Base-by-base conservation (phyloP, 1,140 invertebrate species). In the Heterodera schachtii region DNA sequence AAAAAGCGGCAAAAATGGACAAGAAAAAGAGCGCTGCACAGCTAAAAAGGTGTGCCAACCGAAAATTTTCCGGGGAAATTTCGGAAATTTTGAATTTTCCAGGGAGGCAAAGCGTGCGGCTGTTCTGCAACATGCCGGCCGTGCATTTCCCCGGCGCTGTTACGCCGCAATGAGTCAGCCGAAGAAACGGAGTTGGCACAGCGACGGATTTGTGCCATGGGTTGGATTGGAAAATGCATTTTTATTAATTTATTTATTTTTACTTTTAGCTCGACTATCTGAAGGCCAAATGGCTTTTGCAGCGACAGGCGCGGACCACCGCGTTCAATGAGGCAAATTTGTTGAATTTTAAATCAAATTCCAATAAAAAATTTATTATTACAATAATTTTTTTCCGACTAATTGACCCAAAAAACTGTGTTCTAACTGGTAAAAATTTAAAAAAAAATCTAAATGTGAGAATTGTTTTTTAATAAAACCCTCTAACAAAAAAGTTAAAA, bases 241-340 rank as follows among this genome's bases (percentile, higher is more conserved):
- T 31, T 31, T 78, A 19, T 78, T 64, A 57, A 70, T 77, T 66
- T 78, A 47, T 5, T 6, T 3, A n/a, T 66, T 52, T 41, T 57
- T 19, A 8, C 13, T 46, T 81, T 85, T 84, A 87, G 86, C 64
- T 88, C 9, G 71, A n/a, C 75, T 86, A 46, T 81, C 44, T 88
- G n/a, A 85, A 86, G 66, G 31, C 81, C 13, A 66, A 81, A 41
- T 87, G 85, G 84, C 66, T 44, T 64, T n/a, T 69, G 52, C 82
- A 85, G 49, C 71, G 78, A 19, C 71, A 83, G 21, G 70, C 78
- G 69, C 66, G 80, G 31, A 46, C n/a, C 67, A 43, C 83, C 43
- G 57, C 69, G 44, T 60, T 21, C 13, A 60, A 82, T 46, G 13
- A 57, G 31, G 69, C 67, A 79, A 21, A 13, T 31, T 83, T 57